phyloP scores from a whole-genome alignment of 2,113 vertebrate species.

The Dasyprocta punctata region DNA sequence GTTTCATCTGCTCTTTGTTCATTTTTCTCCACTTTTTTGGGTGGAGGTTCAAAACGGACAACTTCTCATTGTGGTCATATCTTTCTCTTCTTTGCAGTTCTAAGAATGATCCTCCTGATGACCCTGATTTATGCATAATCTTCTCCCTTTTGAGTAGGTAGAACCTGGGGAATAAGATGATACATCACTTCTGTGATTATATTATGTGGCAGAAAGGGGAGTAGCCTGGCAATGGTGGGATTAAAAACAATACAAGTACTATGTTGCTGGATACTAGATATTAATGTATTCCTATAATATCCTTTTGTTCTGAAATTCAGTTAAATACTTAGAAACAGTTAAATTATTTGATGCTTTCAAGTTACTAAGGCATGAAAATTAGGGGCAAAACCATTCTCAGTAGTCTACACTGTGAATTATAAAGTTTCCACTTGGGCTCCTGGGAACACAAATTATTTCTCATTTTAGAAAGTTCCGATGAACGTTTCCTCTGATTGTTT shows the following conservation, averaged over 20 bases:
- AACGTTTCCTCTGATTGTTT: neutral
- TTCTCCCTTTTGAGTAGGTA: neutral
- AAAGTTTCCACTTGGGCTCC: neutral
- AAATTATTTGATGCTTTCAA: neutral
- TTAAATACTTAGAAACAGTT: neutral
- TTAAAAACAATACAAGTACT: neutral
- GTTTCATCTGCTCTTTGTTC: neutral
- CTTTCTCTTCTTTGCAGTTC: neutral
- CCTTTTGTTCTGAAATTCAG: conserved; percentile 13
- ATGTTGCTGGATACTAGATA: neutral
- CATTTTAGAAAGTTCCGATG: neutral
- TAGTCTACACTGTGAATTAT: neutral
- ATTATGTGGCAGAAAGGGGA: neutral
- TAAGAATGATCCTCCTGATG: neutral
- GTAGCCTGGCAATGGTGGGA: neutral
- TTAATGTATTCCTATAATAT: neutral
- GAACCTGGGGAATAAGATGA: neutral
- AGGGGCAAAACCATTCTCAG: neutral
- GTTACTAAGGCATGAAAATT: neutral
- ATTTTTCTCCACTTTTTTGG: neutral
- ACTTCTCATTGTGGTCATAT: neutral
- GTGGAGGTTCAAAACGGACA: neutral
- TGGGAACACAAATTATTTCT: conserved; percentile 5
- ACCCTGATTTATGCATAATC: neutral
- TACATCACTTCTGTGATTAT: neutral